Conservation (phyloP, 92 coral and sea anemone genomes). For the Zoanthus sansibaricus region DNA sequence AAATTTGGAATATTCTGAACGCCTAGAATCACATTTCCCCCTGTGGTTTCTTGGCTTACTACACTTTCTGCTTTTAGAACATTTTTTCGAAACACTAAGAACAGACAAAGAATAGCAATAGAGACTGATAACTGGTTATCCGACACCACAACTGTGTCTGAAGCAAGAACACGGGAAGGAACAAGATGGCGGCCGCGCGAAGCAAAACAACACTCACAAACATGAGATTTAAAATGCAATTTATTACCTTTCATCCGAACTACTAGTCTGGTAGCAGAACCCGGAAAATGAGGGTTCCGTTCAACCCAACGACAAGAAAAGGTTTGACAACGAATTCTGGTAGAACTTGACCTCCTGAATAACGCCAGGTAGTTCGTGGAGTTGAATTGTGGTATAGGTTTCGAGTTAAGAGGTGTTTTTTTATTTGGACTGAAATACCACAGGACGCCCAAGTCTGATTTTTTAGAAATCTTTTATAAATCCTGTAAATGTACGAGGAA, state of each 20-base stretch:
- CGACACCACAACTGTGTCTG: conserved; percentile 24
- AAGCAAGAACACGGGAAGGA: conserved; percentile 13
- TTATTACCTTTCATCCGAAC: conserved; percentile 48
- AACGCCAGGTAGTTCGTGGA: too few relatives aligned
- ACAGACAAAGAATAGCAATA: conserved; percentile 7
- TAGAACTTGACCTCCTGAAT: too few relatives aligned
- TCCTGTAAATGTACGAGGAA: too few relatives aligned
- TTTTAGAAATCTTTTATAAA: too few relatives aligned
- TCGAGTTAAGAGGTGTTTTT: too few relatives aligned
- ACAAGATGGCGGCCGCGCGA: conserved; percentile 52
- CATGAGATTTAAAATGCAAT: conserved; percentile 24
- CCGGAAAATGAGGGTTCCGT: too few relatives aligned
- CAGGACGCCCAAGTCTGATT: too few relatives aligned
- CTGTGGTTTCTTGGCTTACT: conserved; percentile 41
- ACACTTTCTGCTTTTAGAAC: conserved; percentile 32
- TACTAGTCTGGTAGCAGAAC: conserved; percentile 4
- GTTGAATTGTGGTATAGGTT: too few relatives aligned
- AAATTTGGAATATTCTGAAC: conserved; percentile 20
- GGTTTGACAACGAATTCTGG: too few relatives aligned
- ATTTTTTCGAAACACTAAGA: conserved; percentile 26
- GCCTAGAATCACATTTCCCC: conserved; percentile 43
- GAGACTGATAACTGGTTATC: not conserved
- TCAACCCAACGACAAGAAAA: too few relatives aligned
- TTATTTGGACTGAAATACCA: too few relatives aligned
- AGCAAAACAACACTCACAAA: conserved; percentile 37